Percentiles rank a stretch among this genome's conserved stretches.
Conservation (phyloP, 1,140 invertebrate genomes). For the Capitella teleta region DNA sequence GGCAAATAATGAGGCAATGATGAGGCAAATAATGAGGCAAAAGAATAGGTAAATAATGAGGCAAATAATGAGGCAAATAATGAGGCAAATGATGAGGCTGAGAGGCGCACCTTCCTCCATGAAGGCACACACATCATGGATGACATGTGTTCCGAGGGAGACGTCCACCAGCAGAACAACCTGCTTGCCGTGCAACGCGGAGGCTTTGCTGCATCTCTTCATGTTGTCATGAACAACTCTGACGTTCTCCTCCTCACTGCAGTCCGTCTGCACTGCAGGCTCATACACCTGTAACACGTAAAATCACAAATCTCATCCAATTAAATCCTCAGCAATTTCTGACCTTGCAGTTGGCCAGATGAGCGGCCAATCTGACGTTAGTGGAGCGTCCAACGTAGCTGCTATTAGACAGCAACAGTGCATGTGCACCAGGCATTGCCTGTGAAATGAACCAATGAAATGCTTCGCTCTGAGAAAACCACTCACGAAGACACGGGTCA, state of each 20-base stretch:
- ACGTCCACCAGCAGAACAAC: conserved; percentile 31
- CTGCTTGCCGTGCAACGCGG: conserved; percentile 29
- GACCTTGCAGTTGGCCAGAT: conserved; percentile 35
- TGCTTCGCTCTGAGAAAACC: not conserved
- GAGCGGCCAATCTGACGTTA: conserved; percentile 30
- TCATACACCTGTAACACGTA: conserved; percentile 26
- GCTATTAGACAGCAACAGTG: conserved; percentile 26
- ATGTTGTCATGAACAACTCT: conserved; percentile 27
- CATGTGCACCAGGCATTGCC: conserved; percentile 33
- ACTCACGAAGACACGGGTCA: conserved; percentile 37
- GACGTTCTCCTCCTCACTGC: conserved; percentile 17
- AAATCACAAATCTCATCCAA: not conserved
- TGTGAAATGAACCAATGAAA: conserved; percentile 13
- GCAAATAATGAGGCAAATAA: too few species aligned
- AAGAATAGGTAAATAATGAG: too few species aligned
- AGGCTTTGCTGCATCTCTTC: conserved; percentile 28
- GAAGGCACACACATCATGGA: conserved; percentile 24
- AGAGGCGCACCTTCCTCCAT: conserved; percentile 35
- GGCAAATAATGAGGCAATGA: too few species aligned
- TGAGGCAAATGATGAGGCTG: too few species aligned
- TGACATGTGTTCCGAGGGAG: conserved; percentile 24
- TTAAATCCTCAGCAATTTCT: not conserved
- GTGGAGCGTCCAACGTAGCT: conserved; percentile 33
- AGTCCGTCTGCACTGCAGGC: conserved; percentile 24
- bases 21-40: too few species aligned